Evolutionary conservation across 2,888 invertebrate genomes (phyloP), one percentile per base, ranked within the genome.

Genomic region (Pristionchus maxplancki): DNA sequence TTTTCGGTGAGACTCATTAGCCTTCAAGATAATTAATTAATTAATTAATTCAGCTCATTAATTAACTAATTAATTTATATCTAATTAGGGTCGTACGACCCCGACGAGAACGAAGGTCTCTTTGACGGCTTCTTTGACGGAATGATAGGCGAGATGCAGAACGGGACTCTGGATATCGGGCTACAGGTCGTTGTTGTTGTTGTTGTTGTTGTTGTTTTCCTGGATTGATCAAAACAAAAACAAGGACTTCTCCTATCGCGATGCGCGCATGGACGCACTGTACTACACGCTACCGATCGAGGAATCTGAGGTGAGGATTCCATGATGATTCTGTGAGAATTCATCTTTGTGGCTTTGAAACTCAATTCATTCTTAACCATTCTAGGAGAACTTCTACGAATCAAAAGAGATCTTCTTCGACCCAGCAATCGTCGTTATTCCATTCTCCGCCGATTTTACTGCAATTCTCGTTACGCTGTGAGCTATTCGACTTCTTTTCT

Each of bases 141-240:
- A 34, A 53, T 83, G 82, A 9, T 83, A 9, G 82, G 82, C 17
- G 82, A 83, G 31, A 53, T 83, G 82, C 82, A 83, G 82, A 83
- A 83, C 37, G 82, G 82, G 15, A 83, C 82, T 0, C 37, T 50
- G 44, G 82, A 83, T 34, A 44, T 83, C 34, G 82, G 50, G 17
- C 50, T 81, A 17, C 81, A 44, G 81, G 81, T 81, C n/a, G 58
- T n/a, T 58, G 58, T 8, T 58, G 58, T 58, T 58, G 4, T n/a
- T 58, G 58, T 15, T 24, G 24, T 31, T 71, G 34, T 34, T 71
- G n/a, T 62, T 62, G 62, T 34, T 40, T 13, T 20, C 17, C 5
- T 78, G 37, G 8, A 15, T 78, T 15, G 17, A 17, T 13, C 40
- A 34, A 74, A 24, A 5, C n/a, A 24, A 31, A 20, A 9, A 28